Evolutionary conservation across 2,113 vertebrate genomes (phyloP).

Genomic region (Rostratula benghalensis): DNA sequence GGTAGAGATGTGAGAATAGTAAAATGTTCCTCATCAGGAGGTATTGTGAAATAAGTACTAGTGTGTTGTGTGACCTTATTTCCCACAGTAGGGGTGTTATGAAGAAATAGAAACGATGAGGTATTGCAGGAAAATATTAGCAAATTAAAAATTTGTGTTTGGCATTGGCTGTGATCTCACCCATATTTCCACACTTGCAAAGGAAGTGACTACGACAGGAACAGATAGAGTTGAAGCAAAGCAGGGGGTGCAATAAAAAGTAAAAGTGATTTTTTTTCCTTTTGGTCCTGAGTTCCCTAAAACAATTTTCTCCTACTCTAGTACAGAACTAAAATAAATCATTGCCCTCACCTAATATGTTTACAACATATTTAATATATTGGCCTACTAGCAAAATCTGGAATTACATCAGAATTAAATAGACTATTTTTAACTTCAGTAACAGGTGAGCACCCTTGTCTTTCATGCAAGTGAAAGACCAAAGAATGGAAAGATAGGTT

Average conservation of each 20-base stretch:
- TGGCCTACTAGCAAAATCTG: background rate
- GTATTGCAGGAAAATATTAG: conserved; percentile 51
- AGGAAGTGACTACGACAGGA: background rate
- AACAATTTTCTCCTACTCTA: background rate
- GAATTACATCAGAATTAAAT: background rate
- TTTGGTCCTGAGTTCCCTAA: background rate
- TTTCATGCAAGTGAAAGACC: background rate
- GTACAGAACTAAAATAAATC: background rate
- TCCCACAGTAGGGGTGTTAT: conserved; percentile 50
- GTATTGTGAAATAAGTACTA: conserved; percentile 57
- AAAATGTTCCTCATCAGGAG: conserved; percentile 65
- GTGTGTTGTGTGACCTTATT: conserved; percentile 59
- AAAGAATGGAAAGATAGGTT: background rate
- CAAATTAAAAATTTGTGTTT: conserved; percentile 57
- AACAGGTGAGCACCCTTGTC: background rate
- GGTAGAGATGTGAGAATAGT: conserved; percentile 55
- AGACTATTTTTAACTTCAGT: background rate
- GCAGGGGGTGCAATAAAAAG: background rate
- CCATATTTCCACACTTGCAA: conserved; percentile 15
- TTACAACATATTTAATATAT: background rate
- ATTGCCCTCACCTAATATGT: background rate
- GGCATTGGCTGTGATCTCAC: conserved; percentile 28
- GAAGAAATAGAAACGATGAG: conserved; percentile 8
- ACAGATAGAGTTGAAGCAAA: background rate
- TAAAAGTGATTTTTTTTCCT: background rate